phyloP scores from a whole-genome alignment of 2,797 vertebrate species.

The Meda fulgida region DNA sequence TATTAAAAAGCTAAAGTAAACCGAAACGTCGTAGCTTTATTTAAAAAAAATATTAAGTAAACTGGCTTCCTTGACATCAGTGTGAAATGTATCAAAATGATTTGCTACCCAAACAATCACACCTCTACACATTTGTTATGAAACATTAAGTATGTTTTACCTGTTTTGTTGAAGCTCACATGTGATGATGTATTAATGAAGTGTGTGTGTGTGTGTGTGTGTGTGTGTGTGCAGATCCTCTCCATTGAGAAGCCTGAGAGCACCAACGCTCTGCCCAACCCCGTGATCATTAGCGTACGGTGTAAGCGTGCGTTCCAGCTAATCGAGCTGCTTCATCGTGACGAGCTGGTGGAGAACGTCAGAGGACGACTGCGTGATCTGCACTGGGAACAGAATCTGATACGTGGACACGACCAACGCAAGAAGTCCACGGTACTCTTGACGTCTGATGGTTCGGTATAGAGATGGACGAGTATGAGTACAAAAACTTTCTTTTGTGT shows the following conservation, averaged over 20 bases:
- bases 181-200: background rate
- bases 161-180: too few relatives aligned
- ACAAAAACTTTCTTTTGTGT: background rate
- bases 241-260: slow-evolving; percentile 94
- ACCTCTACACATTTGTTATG: too few relatives aligned
- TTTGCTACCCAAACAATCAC: too few relatives aligned
- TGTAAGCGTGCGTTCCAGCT: slow-evolving; percentile 95
- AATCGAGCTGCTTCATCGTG: slow-evolving; percentile 88
- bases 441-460: background rate
- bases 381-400: slow-evolving; percentile 76
- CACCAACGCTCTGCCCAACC: slow-evolving; percentile 87
- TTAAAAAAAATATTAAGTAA: too few relatives aligned
- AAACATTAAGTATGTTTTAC: too few relatives aligned
- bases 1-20: too few relatives aligned
- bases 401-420: slow-evolving; percentile 59
- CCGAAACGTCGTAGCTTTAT: too few relatives aligned
- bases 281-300: slow-evolving; percentile 89
- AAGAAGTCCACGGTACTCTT: slow-evolving; percentile 63
- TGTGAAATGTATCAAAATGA: too few relatives aligned
- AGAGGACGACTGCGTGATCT: slow-evolving; percentile 77
- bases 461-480: background rate
- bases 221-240: slow-evolving; percentile 79
- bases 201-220: background rate
- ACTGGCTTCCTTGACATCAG: too few relatives aligned
- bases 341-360: slow-evolving; percentile 85